phyloP scores from a whole-genome alignment of 2,113 vertebrate species.

The Tenrec ecaudatus region DNA sequence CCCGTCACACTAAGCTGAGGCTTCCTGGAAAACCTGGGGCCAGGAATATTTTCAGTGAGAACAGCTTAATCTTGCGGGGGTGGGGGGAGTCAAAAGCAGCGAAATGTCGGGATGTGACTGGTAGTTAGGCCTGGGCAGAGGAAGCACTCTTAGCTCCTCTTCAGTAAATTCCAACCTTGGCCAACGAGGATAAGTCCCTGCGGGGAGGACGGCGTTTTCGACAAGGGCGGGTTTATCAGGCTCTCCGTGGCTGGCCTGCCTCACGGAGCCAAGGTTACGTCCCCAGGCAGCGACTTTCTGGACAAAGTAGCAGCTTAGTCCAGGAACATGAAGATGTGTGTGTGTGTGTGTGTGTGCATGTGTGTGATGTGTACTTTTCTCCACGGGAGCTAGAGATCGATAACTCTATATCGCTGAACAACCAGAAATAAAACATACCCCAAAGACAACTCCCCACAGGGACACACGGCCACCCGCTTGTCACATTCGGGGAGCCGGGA shows the following conservation, averaged over 20 bases:
- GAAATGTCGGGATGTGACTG: background rate
- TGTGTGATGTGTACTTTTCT: background rate
- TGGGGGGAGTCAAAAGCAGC: background rate
- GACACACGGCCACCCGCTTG: background rate
- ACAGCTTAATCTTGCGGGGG: background rate
- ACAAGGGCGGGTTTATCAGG: background rate
- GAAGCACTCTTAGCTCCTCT: slow-evolving; percentile 1
- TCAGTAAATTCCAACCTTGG: background rate
- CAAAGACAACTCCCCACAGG: background rate
- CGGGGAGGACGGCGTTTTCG: background rate
- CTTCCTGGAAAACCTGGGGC: background rate
- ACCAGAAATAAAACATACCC: background rate
- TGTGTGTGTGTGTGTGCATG: no score
- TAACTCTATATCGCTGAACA: background rate
- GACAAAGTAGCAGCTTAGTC: background rate
- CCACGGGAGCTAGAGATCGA: background rate
- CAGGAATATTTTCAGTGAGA: background rate
- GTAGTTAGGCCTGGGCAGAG: background rate
- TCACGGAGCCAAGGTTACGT: background rate
- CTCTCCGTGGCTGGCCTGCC: background rate
- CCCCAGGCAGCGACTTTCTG: background rate
- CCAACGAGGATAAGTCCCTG: background rate
- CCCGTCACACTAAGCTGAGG: background rate
- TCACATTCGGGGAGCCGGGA: background rate
- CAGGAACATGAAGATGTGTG: background rate